A percentile compares a stretch with the other conserved stretches of the same genome.
phyloP scores from a whole-genome alignment of 2,797 vertebrate genomes.

The Falco berigora region DNA sequence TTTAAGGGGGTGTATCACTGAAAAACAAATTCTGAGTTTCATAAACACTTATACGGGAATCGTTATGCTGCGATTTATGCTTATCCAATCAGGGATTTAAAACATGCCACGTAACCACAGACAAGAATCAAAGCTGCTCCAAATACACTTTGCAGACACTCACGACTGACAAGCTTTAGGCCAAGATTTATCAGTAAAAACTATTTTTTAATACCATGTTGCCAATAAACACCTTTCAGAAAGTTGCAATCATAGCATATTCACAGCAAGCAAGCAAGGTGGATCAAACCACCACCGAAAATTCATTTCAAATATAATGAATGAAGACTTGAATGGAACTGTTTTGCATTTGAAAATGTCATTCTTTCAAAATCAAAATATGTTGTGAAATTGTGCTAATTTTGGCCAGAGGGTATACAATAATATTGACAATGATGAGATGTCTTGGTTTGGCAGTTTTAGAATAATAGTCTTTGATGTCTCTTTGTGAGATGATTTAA shows the following conservation, averaged over 20 bases:
- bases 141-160: constrained; percentile 24
- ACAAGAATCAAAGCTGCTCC: constrained; percentile 28
- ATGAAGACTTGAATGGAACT: background rate
- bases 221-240: background rate
- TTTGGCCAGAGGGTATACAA: background rate
- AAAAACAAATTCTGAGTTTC: background rate
- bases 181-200: background rate
- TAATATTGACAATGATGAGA: background rate
- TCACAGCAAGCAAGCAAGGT: background rate
- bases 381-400: background rate
- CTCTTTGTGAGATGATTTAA: background rate
- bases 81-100: constrained; percentile 28
- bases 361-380: background rate
- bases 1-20: background rate
- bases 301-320: background rate
- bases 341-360: background rate
- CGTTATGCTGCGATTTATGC: background rate
- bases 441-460: background rate
- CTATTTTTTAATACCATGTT: background rate
- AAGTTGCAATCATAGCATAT: background rate
- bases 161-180: constrained; percentile 5
- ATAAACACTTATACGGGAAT: background rate
- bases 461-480: background rate
- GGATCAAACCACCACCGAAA: background rate
- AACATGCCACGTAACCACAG: background rate